Evolutionary conservation across 2,888 invertebrate genomes (phyloP).

Genomic region (Caenorhabditis japonica): DNA sequence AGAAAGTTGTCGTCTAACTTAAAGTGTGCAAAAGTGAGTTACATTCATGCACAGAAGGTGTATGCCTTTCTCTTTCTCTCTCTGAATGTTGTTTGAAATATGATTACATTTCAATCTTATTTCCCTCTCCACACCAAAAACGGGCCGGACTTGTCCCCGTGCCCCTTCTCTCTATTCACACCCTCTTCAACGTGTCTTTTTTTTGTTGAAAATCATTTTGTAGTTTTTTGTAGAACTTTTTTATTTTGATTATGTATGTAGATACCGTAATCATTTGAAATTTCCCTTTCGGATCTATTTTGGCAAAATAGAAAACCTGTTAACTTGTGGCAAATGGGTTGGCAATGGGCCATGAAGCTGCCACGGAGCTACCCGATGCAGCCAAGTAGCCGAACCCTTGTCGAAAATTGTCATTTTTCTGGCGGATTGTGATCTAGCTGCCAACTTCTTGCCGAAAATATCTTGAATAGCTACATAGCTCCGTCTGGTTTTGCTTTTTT

Average conservation of each 20-base stretch:
- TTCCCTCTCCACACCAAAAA: conserved; percentile 32
- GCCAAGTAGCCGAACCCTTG: too few relatives aligned
- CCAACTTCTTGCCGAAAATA: too few relatives aligned
- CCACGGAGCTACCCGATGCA: too few relatives aligned
- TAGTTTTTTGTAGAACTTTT: background rate
- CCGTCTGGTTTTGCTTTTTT: too few relatives aligned
- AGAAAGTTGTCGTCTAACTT: too few relatives aligned
- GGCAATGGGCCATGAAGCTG: too few relatives aligned
- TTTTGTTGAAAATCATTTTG: background rate
- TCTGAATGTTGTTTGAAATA: conserved; percentile 49
- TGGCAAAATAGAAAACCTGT: conserved; percentile 2
- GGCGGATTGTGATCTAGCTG: too few relatives aligned
- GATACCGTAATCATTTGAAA: background rate
- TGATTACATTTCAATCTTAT: conserved; percentile 57
- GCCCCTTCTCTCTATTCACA: conserved; percentile 17
- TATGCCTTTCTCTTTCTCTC: too few relatives aligned
- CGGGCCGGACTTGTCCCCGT: background rate
- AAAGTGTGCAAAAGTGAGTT: conserved; percentile 3
- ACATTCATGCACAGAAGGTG: too few relatives aligned
- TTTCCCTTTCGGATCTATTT: background rate
- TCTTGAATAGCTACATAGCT: too few relatives aligned
- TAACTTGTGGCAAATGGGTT: too few relatives aligned
- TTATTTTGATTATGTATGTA: background rate
- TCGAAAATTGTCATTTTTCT: too few relatives aligned
- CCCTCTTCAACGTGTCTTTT: conserved; percentile 7